Evolutionary conservation across 2,888 invertebrate species (phyloP).

Genomic region (Xanthia icteritia): DNA sequence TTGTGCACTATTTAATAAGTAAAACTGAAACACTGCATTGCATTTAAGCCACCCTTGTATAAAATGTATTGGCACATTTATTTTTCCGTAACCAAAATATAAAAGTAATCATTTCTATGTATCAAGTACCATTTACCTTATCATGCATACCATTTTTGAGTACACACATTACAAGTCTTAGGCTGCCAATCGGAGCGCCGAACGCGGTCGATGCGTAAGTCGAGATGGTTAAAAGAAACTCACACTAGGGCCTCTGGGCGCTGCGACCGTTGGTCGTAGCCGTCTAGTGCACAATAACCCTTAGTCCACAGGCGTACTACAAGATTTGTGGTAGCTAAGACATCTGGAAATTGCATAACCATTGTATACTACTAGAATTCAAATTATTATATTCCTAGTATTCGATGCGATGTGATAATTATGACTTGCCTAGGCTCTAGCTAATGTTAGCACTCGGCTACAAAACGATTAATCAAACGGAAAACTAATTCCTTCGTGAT

Average conservation of each 20-base stretch:
- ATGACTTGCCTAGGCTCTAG: not conserved
- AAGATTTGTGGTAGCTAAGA: not conserved
- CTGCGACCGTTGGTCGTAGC: too few species aligned
- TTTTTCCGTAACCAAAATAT: slow-evolving; percentile 42
- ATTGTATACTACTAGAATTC: not conserved
- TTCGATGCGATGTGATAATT: slow-evolving; percentile 1
- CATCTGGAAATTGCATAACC: not conserved
- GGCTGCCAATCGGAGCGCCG: too few species aligned
- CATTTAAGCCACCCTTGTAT: slow-evolving; percentile 39
- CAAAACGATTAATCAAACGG: slow-evolving; percentile 20
- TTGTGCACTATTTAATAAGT: slow-evolving; percentile 62
- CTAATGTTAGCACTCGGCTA: not conserved
- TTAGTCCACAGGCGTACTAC: not conserved
- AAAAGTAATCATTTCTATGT: slow-evolving; percentile 37
- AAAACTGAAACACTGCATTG: slow-evolving; percentile 47
- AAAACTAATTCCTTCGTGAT: not conserved
- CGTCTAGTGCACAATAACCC: too few species aligned
- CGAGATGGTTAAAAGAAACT: too few species aligned
- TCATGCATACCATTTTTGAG: slow-evolving; percentile 22
- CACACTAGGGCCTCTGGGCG: too few species aligned
- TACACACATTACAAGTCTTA: not conserved
- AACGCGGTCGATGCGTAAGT: too few species aligned
- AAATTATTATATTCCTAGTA: not conserved
- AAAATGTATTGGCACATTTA: slow-evolving; percentile 63
- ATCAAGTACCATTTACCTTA: slow-evolving; percentile 26